Conservation (phyloP, 2,113 vertebrate species). For the Argyrosomus japonicus region DNA sequence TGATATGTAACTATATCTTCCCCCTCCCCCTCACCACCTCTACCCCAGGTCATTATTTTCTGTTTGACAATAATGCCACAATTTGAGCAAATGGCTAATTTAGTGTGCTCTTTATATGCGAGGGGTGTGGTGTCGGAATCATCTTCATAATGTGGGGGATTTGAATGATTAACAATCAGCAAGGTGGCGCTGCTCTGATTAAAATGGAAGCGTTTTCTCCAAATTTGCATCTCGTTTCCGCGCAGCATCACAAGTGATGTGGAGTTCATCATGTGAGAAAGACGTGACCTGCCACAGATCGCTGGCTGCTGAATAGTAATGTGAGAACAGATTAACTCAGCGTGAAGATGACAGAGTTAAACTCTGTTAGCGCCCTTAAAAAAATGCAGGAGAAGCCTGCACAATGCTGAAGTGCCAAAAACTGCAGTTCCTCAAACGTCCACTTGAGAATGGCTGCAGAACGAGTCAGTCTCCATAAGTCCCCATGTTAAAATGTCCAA, state of each 20-base stretch:
- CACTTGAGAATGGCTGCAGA: no score
- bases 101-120: conserved; percentile 56
- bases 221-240: conserved; percentile 17
- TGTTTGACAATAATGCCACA: conserved; percentile 56
- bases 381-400: no score
- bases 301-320: conserved; percentile 25
- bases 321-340: conserved; percentile 25
- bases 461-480: no score
- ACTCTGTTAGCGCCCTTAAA: no score
- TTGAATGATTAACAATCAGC: conserved; percentile 55
- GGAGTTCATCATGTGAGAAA: background rate
- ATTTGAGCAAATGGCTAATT: conserved; percentile 61
- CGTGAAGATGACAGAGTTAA: no score
- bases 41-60: conserved; percentile 57
- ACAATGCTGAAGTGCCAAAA: no score
- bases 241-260: background rate
- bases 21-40: conserved; percentile 11
- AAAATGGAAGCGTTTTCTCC: conserved; percentile 5
- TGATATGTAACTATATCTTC: conserved; percentile 54
- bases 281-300: conserved; percentile 32
- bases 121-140: conserved; percentile 39
- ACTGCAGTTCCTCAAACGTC: no score
- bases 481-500: no score
- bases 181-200: conserved; percentile 35
- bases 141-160: conserved; percentile 29